Percentiles rank a stretch among this genome's conserved stretches.
Evolutionary conservation across 2,113 vertebrate genomes (phyloP).

Genomic region (Microtus richardsoni): DNA sequence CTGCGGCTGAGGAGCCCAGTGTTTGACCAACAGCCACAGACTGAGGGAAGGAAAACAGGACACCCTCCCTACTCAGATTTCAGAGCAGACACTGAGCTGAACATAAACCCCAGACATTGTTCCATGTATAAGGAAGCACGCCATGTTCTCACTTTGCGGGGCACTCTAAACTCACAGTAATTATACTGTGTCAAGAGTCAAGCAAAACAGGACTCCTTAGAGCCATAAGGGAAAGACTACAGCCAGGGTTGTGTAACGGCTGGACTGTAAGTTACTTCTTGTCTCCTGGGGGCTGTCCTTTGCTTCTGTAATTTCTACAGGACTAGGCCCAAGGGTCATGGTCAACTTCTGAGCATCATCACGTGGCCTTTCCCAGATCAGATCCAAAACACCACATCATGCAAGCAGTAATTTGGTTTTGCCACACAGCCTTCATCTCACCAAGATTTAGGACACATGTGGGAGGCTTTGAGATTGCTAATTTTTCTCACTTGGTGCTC

Average conservation of each 20-base stretch:
- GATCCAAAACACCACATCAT: not conserved
- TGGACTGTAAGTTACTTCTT: not conserved
- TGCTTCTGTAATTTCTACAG: not conserved
- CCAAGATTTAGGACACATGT: constrained; percentile 67
- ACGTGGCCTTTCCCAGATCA: not conserved
- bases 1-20: rapidly evolving
- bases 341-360: not conserved
- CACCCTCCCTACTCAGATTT: not conserved
- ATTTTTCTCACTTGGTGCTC: constrained; percentile 54
- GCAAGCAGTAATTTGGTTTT: constrained; percentile 43
- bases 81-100: not conserved
- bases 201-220: not conserved
- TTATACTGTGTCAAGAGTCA: not conserved
- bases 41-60: not conserved
- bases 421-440: constrained; percentile 17
- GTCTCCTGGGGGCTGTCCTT: not conserved
- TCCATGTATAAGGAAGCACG: not conserved
- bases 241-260: not conserved
- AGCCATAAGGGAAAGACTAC: not conserved
- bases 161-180: not conserved
- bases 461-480: constrained; percentile 56
- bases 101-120: not conserved
- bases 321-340: not conserved
- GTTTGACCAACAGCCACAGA: not conserved
- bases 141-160: not conserved